Conservation (phyloP, 2,888 invertebrate genomes). For the Epirrita christyi region DNA sequence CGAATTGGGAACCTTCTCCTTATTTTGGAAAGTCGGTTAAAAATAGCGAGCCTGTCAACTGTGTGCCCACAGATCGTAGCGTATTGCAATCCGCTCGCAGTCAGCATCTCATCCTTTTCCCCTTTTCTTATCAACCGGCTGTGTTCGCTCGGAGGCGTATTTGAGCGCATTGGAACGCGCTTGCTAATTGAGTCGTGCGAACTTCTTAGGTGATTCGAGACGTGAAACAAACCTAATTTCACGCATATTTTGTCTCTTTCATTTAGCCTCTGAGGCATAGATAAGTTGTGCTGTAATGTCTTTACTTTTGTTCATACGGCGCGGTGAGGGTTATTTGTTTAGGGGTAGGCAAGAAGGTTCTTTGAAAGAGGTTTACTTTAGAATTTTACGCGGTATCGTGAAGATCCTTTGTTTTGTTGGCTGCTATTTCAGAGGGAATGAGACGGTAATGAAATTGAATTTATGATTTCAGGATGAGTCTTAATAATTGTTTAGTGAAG, state of each 20-base stretch:
- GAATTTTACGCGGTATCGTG: constrained; percentile 2
- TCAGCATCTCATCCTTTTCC: constrained; percentile 26
- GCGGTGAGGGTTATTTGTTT: constrained; percentile 5
- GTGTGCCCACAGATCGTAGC: background rate
- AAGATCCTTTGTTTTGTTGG: constrained; percentile 1
- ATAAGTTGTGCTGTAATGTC: constrained; percentile 37
- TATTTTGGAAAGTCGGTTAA: too few relatives aligned
- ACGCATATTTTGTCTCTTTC: constrained; percentile 50
- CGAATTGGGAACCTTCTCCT: too few relatives aligned
- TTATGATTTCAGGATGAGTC: background rate
- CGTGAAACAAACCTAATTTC: constrained; percentile 57
- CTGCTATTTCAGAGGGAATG: constrained; percentile 3
- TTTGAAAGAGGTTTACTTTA: constrained; percentile 10
- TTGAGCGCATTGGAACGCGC: constrained; percentile 54
- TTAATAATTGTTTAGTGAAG: background rate
- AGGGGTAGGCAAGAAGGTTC: constrained; percentile 4
- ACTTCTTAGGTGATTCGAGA: constrained; percentile 47
- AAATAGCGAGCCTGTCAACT: too few relatives aligned
- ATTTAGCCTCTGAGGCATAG: constrained; percentile 36
- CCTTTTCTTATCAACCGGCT: constrained; percentile 40
- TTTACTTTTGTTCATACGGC: constrained; percentile 33
- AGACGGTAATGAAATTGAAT: background rate
- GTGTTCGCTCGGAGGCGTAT: constrained; percentile 46
- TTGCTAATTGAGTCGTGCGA: constrained; percentile 60
- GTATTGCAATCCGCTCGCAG: constrained; percentile 29